Evolutionary conservation across 1,140 invertebrate genomes (phyloP).

Genomic region (Drosophila rufa): DNA sequence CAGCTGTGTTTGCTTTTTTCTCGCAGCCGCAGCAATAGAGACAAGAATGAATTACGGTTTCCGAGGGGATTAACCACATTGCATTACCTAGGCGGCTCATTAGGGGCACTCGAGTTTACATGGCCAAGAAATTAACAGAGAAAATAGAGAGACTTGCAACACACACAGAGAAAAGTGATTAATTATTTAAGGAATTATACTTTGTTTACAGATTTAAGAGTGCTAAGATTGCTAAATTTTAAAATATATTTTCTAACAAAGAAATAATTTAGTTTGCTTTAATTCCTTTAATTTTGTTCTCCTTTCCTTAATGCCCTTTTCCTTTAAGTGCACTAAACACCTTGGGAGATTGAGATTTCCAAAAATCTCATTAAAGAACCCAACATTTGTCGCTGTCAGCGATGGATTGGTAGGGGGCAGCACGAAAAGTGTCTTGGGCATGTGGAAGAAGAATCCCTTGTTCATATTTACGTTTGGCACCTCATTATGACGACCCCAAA

Average conservation of each 20-base stretch:
- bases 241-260: background rate
- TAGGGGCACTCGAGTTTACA: constrained; percentile 30
- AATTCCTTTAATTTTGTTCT: no score
- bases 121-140: constrained; percentile 15
- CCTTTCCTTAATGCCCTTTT: background rate
- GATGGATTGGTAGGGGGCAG: background rate
- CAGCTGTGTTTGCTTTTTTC: constrained; percentile 65
- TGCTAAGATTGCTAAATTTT: background rate
- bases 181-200: background rate
- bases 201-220: no score
- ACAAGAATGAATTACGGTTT: constrained; percentile 35
- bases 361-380: constrained; percentile 76
- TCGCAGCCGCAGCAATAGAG: background rate
- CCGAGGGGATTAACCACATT: constrained; percentile 20
- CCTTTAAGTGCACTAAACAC: constrained; percentile 3
- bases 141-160: constrained; percentile 19
- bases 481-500: constrained; percentile 76
- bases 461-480: constrained; percentile 72
- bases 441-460: constrained; percentile 38
- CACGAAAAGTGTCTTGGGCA: constrained; percentile 30
- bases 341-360: constrained; percentile 58
- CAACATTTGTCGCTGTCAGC: constrained; percentile 43
- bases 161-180: constrained; percentile 1
- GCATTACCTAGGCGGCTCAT: constrained; percentile 35
- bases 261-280: background rate